Evolutionary conservation across 2,797 vertebrate species (phyloP).

Genomic region (Echiichthys vipera): DNA sequence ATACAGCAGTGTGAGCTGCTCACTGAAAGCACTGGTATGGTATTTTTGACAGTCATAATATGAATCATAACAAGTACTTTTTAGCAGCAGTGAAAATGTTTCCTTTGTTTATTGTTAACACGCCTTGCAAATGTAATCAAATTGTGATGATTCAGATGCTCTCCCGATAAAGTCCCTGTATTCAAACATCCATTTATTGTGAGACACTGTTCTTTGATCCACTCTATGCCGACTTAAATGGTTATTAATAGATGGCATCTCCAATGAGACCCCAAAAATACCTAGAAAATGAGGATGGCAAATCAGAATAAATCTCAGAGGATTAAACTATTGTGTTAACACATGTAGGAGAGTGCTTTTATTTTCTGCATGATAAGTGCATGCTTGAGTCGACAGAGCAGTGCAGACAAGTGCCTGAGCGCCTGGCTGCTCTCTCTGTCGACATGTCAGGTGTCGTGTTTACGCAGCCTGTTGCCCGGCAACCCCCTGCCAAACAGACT

Average conservation of each 20-base stretch:
- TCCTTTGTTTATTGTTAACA: slow-evolving; percentile 24
- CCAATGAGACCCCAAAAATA: not conserved
- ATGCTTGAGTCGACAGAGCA: slow-evolving; percentile 49
- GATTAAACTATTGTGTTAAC: slow-evolving; percentile 1
- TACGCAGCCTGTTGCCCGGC: slow-evolving; percentile 75
- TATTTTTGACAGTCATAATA: no score
- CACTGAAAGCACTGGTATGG: not conserved
- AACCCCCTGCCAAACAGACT: slow-evolving; percentile 74
- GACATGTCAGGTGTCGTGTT: slow-evolving; percentile 76
- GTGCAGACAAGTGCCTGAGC: slow-evolving; percentile 54
- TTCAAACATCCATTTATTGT: slow-evolving; percentile 15
- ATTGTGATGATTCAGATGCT: slow-evolving; percentile 34
- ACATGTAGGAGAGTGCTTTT: slow-evolving; percentile 27
- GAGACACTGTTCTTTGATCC: slow-evolving; percentile 11
- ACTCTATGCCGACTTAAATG: slow-evolving; percentile 2
- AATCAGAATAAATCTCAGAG: slow-evolving; percentile 2
- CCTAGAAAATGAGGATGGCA: not conserved
- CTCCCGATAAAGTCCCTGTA: slow-evolving; percentile 23
- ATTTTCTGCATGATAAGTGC: slow-evolving; percentile 52
- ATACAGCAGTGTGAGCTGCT: slow-evolving; percentile 28
- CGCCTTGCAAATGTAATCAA: slow-evolving; percentile 8
- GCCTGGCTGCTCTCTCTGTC: slow-evolving; percentile 63
- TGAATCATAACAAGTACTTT: no score
- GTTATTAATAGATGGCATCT: slow-evolving; percentile 1
- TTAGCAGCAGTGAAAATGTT: not conserved